phyloP scores from a whole-genome alignment of 2,888 invertebrate species.

The Epinotia brunnichana region DNA sequence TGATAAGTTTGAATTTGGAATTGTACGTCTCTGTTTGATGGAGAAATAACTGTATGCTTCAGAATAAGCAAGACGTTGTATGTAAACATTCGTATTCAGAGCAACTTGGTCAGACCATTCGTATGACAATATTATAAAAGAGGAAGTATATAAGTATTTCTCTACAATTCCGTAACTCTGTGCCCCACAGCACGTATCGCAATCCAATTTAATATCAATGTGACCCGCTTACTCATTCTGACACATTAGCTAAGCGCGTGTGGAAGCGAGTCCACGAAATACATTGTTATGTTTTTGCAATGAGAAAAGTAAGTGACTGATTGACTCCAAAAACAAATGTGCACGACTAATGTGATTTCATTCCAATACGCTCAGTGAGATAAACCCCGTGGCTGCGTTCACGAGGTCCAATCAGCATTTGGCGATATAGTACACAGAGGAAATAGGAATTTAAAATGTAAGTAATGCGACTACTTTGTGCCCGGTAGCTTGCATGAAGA shows the following conservation, averaged over 20 bases:
- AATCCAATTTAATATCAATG: neutral
- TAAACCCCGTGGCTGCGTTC: neutral
- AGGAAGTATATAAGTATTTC: too few species aligned
- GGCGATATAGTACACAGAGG: neutral
- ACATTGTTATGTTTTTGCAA: too few species aligned
- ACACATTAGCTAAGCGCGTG: too few species aligned
- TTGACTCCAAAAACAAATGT: neutral
- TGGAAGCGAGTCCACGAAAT: neutral
- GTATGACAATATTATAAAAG: too few species aligned
- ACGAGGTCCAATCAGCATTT: neutral
- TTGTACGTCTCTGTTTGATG: too few species aligned
- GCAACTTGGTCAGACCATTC: too few species aligned
- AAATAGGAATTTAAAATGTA: constrained; percentile 1
- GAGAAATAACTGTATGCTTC: too few species aligned
- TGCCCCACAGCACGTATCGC: too few species aligned
- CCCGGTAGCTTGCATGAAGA: neutral
- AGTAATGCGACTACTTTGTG: neutral
- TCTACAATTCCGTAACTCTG: too few species aligned
- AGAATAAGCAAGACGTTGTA: too few species aligned
- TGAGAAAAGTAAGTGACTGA: neutral
- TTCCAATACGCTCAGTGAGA: neutral
- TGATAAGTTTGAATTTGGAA: too few species aligned
- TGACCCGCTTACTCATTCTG: neutral
- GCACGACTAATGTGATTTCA: neutral
- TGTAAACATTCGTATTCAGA: too few species aligned